A percentile compares a stretch with the other conserved stretches of the same genome.
These are phyloP conservation scores for Phoxinus dragarum DNA, from an alignment of 2,797 vertebrate species.

Conservation along the genomic window DNA sequence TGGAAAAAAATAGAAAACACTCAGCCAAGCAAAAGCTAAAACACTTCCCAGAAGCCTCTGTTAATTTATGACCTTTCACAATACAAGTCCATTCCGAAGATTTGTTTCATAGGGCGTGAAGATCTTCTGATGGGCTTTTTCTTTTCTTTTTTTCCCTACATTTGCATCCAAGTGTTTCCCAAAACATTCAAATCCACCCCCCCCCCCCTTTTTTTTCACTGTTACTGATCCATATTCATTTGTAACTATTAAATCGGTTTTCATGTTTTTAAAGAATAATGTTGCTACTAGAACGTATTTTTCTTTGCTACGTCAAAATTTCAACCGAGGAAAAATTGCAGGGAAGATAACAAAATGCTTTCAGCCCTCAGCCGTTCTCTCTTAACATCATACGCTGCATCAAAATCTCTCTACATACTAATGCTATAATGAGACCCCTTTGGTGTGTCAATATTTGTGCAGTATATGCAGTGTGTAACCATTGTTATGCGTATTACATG, in stretches of 20 bases:
- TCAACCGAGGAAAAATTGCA: slow-evolving; percentile 15
- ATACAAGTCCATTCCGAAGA: slow-evolving; percentile 49
- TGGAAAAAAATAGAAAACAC: not conserved
- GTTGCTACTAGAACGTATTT: not conserved
- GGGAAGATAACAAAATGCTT: slow-evolving; percentile 23
- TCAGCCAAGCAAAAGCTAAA: slow-evolving; percentile 10
- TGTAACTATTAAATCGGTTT: not conserved
- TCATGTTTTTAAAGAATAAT: slow-evolving; percentile 5
- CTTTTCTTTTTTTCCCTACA: not conserved
- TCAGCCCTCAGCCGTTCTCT: slow-evolving; percentile 26
- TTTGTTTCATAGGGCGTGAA: slow-evolving; percentile 22
- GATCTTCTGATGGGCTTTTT: slow-evolving; percentile 3
- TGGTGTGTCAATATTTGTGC: slow-evolving; percentile 19
- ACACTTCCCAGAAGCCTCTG: slow-evolving; percentile 20
- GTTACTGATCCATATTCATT: not conserved
- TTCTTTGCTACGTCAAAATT: not conserved
- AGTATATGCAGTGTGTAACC: not conserved
- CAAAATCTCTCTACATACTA: slow-evolving; percentile 16
- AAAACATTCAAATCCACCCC: not conserved
- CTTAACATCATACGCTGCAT: slow-evolving; percentile 20
- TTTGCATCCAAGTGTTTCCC: slow-evolving; percentile 39
- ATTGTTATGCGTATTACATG: not conserved
- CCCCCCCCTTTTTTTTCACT: not conserved
- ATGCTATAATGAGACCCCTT: slow-evolving; percentile 12
- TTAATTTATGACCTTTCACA: slow-evolving; percentile 47